Base-by-base conservation (phyloP, 1,140 invertebrate species). In the Bombus impatiens region DNA sequence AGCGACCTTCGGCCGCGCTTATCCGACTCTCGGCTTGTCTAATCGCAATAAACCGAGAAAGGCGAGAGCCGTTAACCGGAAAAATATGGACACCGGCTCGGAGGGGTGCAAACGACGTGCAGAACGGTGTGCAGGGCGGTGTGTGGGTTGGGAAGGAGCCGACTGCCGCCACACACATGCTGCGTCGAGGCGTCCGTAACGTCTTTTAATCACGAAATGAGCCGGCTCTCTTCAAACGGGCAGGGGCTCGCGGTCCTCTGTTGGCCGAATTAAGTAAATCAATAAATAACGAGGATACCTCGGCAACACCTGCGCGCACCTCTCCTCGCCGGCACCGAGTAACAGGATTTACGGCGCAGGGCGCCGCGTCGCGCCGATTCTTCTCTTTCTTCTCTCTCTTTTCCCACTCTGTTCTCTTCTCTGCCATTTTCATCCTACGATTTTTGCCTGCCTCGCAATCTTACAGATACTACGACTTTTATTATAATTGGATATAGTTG, bases 201-300 rank as follows among this genome's bases (percentile, higher is more conserved):
- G 94, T 94, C 93, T 94, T 94, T 95, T 95, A 94, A 95, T 95
- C 94, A 95, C 94, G 94, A 94, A 93, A 94, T 92, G 91, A 93
- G 93, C 93, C 92, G 91, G 92, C 93, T 92, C 92, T 91, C 91
- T 93, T 94, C 93, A 94, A 94, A 93, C 90, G 93, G 86, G 87
- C 89, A 87, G 89, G 92, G 90, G 89, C 91, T 89, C 89, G 72
- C 87, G 91, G 92, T 93, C 91, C 91, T 91, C 93, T 93, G 77
- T 94, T 94, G 92, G 93, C 92, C 92, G 92, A 95, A 95, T 94
- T 94, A 94, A 94, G 94, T 94, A 94, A 94, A 95, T 95, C 94
- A 94, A 95, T 95, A 94, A 95, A 95, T 95, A 95, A 95, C 91
- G 92, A 94, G 94, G 87, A 92, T 91, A 92, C 87, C 91, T 91